Evolutionary conservation across 2,888 invertebrate genomes (phyloP), one percentile per base, ranked within the genome.

Genomic region (Eilema depressum): DNA sequence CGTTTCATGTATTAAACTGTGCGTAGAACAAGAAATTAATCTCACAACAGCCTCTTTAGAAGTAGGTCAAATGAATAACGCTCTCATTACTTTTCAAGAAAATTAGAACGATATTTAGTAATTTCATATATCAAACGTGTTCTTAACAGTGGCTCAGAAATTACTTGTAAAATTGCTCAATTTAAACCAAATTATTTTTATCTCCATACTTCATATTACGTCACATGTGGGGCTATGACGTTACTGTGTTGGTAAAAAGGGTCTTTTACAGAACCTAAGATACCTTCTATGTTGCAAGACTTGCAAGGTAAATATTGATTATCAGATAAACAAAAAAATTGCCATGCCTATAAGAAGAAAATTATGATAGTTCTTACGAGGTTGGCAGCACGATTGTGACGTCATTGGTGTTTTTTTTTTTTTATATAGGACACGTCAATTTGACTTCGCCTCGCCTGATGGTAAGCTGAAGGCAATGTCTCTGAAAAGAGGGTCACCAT

Each of bases 61-160:
- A 67, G 28, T 61, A 61, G 61, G 66, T 61, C 60, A 67, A 17
- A 28, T 61, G 47, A 60, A 67, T n/a, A 61, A 60, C 12, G n/a
- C 10, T n/a, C n/a, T 12, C 7, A 20, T 57, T 59, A 17, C 20
- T 26, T 33, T 28, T 10, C 12, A 25, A 59, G n/a, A 14, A 30
- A 66, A 59, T 66, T 25, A 28, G 59, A 26, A 17, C 3, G 37
- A 28, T 60, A 60, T 66, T 37, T 59, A 33, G 17, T 26, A 67
- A 59, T 28, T 20, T 59, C 25, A 59, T 59, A 17, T 11, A 59
- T 59, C 14, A 59, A 59, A 59, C 2, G 28, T 28, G 26, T 28
- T 26, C 26, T 26, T 59, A 26, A 59, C 25, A 59, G 59, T 17
- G 2, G 26, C 26, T 28, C 2, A 10, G 26, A 59, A 14, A 26